Evolutionary conservation across 2,888 invertebrate genomes (phyloP), one percentile per base, ranked within the genome.

Genomic region (Stenurella melanura): DNA sequence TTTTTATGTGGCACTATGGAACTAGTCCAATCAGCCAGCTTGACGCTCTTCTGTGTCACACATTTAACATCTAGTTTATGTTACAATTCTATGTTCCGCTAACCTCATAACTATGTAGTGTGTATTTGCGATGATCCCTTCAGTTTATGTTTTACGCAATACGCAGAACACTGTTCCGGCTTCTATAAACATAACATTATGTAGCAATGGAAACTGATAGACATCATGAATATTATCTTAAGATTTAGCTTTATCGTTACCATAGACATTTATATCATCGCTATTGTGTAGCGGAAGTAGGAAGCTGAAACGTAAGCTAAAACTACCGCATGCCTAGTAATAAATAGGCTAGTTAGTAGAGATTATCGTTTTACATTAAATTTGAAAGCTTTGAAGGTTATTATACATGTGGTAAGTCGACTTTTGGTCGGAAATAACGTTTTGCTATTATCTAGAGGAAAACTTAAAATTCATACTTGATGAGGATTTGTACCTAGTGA

Each of bases 231-330:
- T 34, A 63, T 38, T 63, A 63, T 63, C 17, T 15, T 18, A 42
- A 15, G 42, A 42, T 42, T 42, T n/a, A 50, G 15, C n/a, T 50
- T n/a, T n/a, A n/a, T 50, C 50, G n/a, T 50, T 50, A 50, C 50
- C 50, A 50, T 50, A 50, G 6, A 50, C 50, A 42, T 42, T 42
- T 7, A 42, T 7, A 42, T 42, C 42, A n/a, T 50, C 50, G 50
- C 50, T n/a, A n/a, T 50, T 50, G 50, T 50, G 6, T n/a, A 6
- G 50, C 15, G 50, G 50, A 50, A 50, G n/a, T 17, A 50, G n/a
- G 50, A 50, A 50, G 50, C 50, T 50, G 50, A 50, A 50, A 50
- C 50, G 50, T 15, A 50, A 50, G 15, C 50, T 50, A 50, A 50
- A 15, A 50, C 50, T 50, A n/a, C n/a, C 12, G n/a, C 30, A 34